These are phyloP conservation scores for Mobula birostris DNA, from an alignment of 2,113 vertebrate genomes.

Conservation along the genomic window DNA sequence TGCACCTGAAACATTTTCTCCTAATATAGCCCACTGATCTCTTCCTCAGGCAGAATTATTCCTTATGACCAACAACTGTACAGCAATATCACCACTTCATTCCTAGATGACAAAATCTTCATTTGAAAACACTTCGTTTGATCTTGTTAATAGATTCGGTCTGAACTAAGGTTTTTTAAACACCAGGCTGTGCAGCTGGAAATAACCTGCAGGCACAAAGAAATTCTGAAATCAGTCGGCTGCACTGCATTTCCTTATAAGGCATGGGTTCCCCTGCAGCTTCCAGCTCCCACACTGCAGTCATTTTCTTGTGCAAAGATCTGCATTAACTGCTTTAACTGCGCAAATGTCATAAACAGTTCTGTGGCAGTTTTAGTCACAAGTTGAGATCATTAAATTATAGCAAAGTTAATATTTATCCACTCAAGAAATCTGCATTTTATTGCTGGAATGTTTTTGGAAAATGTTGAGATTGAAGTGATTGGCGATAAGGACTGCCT, in stretches of 20 bases:
- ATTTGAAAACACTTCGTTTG: not conserved
- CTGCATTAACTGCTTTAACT: not conserved
- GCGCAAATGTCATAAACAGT: not conserved
- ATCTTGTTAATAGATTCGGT: not conserved
- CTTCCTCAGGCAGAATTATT: not conserved
- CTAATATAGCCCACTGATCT: not conserved
- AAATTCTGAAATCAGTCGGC: not conserved
- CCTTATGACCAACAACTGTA: not conserved
- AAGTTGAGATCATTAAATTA: not conserved
- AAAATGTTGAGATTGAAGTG: not conserved
- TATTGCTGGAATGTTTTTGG: not conserved
- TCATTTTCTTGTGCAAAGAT: not conserved
- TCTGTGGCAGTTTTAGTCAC: not conserved
- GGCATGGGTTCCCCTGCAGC: not conserved
- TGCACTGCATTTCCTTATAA: not conserved
- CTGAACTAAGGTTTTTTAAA: not conserved
- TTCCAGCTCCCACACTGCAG: not conserved
- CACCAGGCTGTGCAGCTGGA: not conserved
- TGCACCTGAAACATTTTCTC: too few relatives aligned
- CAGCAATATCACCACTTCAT: not conserved
- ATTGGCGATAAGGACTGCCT: not conserved
- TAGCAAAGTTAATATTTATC: not conserved
- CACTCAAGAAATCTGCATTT: not conserved
- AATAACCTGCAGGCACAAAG: not conserved
- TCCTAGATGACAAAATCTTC: not conserved